These are phyloP conservation scores for Gulo gulo DNA, from an alignment of 2,113 vertebrate genomes.

Conservation along the genomic window DNA sequence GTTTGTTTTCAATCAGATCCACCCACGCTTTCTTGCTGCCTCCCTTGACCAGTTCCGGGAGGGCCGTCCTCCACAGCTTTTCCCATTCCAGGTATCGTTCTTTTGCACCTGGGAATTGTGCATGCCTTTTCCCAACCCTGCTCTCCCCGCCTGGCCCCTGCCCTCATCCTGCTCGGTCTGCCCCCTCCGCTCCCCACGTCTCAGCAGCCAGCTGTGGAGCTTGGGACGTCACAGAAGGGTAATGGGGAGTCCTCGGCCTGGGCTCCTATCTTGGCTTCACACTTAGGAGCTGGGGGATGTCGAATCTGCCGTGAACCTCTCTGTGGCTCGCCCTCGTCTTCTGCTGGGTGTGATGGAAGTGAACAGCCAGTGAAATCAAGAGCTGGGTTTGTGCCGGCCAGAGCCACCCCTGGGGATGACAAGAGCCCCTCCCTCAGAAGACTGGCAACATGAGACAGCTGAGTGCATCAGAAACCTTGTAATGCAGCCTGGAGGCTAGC, in stretches of 20 bases:
- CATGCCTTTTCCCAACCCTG: background rate
- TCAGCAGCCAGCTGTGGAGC: background rate
- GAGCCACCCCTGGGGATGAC: rapidly evolving
- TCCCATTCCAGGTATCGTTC: rapidly evolving
- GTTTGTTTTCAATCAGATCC: background rate
- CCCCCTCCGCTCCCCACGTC: rapidly evolving
- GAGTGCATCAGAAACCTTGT: background rate
- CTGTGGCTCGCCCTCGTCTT: background rate
- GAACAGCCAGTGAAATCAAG: too few species aligned
- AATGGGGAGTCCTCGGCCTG: background rate
- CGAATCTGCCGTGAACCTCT: background rate
- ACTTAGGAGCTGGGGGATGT: rapidly evolving
- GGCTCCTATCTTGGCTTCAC: background rate
- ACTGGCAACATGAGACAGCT: background rate
- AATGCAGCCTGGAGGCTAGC: background rate
- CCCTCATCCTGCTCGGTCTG: rapidly evolving
- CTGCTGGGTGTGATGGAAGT: background rate
- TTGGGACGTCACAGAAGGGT: background rate
- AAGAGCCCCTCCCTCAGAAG: background rate
- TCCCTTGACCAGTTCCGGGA: too few species aligned
- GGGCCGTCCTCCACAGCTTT: background rate
- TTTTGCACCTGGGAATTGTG: background rate
- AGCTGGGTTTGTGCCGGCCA: rapidly evolving
- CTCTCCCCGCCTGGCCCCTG: background rate
- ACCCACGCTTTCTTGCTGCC: background rate